Evolutionary conservation across 2,888 invertebrate genomes (phyloP).

Genomic region (Digitonthophagus gazella): DNA sequence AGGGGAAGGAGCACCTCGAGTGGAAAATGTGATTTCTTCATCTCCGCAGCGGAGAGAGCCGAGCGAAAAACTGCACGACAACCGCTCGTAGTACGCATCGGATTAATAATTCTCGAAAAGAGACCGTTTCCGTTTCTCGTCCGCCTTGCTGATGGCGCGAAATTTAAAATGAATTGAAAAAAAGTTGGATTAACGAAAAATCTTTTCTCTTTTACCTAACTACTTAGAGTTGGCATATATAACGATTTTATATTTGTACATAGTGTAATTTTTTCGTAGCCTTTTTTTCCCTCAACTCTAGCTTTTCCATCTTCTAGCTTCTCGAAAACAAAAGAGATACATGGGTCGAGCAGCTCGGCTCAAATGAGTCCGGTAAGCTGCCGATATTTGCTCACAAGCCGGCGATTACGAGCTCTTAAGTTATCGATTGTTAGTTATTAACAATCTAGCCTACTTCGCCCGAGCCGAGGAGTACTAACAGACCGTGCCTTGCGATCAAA

Average conservation of each 20-base stretch:
- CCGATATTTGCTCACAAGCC: conserved; percentile 41
- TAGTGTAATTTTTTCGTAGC: background rate
- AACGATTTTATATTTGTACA: background rate
- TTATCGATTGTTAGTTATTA: conserved; percentile 42
- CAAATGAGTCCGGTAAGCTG: conserved; percentile 31
- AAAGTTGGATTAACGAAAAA: background rate
- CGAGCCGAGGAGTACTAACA: conserved; percentile 31
- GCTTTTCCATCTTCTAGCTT: background rate
- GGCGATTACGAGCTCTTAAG: conserved; percentile 40
- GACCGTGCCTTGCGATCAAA: conserved; percentile 24
- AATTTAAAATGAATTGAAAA: background rate
- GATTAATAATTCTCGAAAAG: background rate
- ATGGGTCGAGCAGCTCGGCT: conserved; percentile 4
- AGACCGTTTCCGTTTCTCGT: background rate
- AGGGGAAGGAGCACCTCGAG: conserved; percentile 43
- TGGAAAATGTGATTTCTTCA: conserved; percentile 54
- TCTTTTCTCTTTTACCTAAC: background rate
- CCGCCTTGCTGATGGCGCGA: background rate
- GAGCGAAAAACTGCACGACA: background rate
- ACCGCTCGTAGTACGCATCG: background rate
- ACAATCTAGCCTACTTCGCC: conserved; percentile 36
- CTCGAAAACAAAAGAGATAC: background rate
- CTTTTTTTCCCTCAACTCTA: background rate
- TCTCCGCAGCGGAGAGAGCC: conserved; percentile 36
- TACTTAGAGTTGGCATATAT: background rate